Conservation (phyloP, 2,113 vertebrate genomes). For the Gobiocypris rarus region DNA sequence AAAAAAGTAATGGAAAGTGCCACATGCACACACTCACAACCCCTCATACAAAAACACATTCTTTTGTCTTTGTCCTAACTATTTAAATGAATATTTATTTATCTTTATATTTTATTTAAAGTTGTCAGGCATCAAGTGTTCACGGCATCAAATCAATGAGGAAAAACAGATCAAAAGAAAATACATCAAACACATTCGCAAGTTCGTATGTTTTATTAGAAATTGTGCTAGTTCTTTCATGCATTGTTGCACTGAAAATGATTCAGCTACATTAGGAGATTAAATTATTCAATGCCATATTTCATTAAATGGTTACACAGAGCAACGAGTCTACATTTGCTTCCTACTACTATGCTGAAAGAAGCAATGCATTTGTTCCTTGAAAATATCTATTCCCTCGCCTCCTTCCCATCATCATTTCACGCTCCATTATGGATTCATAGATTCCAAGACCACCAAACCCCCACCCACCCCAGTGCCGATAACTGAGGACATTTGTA, state of each 20-base stretch:
- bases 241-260: constrained; percentile 18
- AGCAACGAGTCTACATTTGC: constrained; percentile 19
- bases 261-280: constrained; percentile 28
- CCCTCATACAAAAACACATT: constrained; percentile 13
- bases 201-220: background rate
- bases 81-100: background rate
- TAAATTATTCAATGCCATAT: constrained; percentile 23
- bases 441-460: constrained; percentile 57
- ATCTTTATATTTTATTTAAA: background rate
- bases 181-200: background rate
- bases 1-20: background rate
- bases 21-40: constrained; percentile 14
- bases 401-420: constrained; percentile 61
- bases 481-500: constrained; percentile 71
- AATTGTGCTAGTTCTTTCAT: background rate
- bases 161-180: background rate
- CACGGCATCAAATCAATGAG: background rate
- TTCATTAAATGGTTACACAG: constrained; percentile 17
- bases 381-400: constrained; percentile 52
- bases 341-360: constrained; percentile 32
- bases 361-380: constrained; percentile 56
- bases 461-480: constrained; percentile 5
- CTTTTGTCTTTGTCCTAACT: background rate
- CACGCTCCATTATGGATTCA: constrained; percentile 66
- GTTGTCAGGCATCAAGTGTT: background rate